Evolutionary conservation across 1,140 invertebrate species (phyloP).

Genomic region (Drosophila burlai): DNA sequence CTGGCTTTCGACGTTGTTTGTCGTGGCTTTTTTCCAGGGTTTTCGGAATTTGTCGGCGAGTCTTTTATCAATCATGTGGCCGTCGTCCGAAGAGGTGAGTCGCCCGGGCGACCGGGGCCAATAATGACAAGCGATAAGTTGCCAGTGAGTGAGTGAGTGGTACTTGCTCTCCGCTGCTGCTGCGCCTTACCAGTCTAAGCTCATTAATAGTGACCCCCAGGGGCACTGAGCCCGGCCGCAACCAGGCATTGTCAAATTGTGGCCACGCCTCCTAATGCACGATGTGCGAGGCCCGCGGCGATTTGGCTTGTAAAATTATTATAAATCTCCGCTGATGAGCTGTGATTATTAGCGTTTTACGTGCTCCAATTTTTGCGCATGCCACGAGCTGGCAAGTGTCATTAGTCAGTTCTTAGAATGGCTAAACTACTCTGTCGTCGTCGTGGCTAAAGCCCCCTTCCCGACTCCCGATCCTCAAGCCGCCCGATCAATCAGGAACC

Average conservation of each 20-base stretch:
- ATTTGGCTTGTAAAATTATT: conserved; percentile 73
- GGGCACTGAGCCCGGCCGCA: conserved; percentile 24
- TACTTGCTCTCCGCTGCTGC: conserved; percentile 41
- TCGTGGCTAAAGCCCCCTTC: neutral
- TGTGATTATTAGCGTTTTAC: conserved; percentile 81
- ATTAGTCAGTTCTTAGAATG: conserved; percentile 77
- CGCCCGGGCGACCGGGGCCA: conserved; percentile 58
- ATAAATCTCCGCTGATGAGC: conserved; percentile 81
- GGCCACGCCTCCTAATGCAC: conserved; percentile 75
- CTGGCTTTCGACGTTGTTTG: conserved; percentile 62
- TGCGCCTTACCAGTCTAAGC: conserved; percentile 54
- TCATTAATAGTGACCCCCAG: conserved; percentile 78
- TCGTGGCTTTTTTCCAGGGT: conserved; percentile 47
- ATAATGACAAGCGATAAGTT: conserved; percentile 83
- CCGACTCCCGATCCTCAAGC: conserved; percentile 7
- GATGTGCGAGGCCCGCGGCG: conserved; percentile 61
- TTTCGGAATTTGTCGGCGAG: conserved; percentile 72
- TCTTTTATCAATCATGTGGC: conserved; percentile 80
- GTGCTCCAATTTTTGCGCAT: conserved; percentile 71
- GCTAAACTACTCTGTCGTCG: conserved; percentile 70
- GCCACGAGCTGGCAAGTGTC: conserved; percentile 61
- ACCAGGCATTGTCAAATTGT: conserved; percentile 72
- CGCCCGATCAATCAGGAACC: conserved; percentile 71
- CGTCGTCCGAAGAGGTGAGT: conserved; percentile 58
- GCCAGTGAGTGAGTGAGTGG: conserved; percentile 32